Conservation (phyloP, 2,797 vertebrate genomes). For the Falco novaeseelandiae region DNA sequence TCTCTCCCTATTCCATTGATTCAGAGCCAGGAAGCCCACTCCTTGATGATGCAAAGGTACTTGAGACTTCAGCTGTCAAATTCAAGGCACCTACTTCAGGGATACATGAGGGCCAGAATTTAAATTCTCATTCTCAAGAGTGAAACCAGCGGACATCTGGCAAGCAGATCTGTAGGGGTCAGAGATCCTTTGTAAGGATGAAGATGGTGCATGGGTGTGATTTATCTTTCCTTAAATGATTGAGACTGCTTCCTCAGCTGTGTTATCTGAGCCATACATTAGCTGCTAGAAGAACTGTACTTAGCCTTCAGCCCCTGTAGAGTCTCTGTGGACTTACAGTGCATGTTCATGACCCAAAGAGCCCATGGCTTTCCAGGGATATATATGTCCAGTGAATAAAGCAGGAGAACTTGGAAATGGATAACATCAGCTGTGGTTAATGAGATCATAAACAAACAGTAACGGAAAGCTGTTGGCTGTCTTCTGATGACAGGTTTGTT, state of each 20-base stretch:
- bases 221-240: background rate
- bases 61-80: background rate
- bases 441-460: background rate
- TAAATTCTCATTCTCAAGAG: background rate
- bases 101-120: background rate
- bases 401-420: background rate
- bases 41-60: constrained; percentile 86
- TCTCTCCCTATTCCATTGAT: constrained; percentile 94
- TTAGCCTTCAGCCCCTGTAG: background rate
- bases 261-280: background rate
- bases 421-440: background rate
- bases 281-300: background rate
- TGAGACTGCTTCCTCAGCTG: background rate
- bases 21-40: constrained; percentile 95
- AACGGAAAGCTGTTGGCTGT: background rate
- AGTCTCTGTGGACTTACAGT: background rate
- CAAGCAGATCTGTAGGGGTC: background rate
- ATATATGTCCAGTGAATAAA: background rate
- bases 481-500: background rate
- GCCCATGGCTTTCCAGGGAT: background rate
- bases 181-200: background rate
- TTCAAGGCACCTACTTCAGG: background rate
- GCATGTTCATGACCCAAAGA: background rate
- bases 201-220: background rate
- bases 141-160: background rate